A percentile compares a stretch with the other conserved stretches of the same genome.
phyloP scores from a whole-genome alignment of 2,797 vertebrate species.

The Margarornis squamiger region DNA sequence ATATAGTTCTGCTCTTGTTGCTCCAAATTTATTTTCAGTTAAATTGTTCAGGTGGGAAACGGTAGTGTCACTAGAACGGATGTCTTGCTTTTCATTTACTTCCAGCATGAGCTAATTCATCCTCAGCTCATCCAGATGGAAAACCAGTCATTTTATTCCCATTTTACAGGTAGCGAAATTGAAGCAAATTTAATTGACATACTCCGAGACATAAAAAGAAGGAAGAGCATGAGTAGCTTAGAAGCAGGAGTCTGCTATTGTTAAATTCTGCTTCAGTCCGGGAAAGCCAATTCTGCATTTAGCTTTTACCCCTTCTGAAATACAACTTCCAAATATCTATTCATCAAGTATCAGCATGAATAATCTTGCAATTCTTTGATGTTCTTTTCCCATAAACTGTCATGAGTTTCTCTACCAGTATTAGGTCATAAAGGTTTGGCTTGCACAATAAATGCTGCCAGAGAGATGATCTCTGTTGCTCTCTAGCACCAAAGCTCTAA shows the following conservation, averaged over 20 bases:
- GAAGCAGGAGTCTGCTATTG: neutral
- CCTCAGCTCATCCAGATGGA: conserved; percentile 13
- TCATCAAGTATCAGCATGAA: conserved; percentile 14
- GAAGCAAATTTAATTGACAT: conserved; percentile 42
- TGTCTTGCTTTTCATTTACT: conserved; percentile 32
- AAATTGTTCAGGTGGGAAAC: conserved; percentile 39
- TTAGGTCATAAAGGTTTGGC: conserved; percentile 30
- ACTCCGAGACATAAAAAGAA: neutral
- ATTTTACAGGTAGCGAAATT: conserved; percentile 27
- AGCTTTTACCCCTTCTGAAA: conserved; percentile 22
- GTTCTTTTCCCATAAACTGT: conserved; percentile 34
- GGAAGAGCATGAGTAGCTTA: neutral
- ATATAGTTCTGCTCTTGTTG: conserved; percentile 16
- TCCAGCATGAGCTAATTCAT: conserved; percentile 35
- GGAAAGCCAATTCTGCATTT: neutral
- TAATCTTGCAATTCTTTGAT: conserved; percentile 27
- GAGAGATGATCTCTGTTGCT: conserved; percentile 38
- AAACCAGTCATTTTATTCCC: conserved; percentile 5
- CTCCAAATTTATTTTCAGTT: conserved; percentile 21
- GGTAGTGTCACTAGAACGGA: neutral
- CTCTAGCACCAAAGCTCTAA: conserved; percentile 46
- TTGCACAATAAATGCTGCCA: conserved; percentile 35
- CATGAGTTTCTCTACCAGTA: conserved; percentile 5
- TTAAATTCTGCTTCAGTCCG: neutral
- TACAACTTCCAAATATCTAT: conserved; percentile 19